phyloP scores from a whole-genome alignment of 2,797 vertebrate genomes.

The Myoxocephalus aenaeus region DNA sequence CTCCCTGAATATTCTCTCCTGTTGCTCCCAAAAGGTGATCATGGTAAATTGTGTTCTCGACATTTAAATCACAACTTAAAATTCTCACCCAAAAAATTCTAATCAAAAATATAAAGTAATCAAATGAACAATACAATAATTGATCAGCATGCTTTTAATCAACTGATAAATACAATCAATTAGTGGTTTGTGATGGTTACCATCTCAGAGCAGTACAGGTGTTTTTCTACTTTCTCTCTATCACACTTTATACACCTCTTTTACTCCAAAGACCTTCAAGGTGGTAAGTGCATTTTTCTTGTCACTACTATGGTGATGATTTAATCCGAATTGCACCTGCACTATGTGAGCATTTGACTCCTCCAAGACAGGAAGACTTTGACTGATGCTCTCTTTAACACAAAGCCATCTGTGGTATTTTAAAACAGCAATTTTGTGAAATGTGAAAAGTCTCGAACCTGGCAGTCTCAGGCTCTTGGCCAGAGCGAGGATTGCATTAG shows the following conservation, averaged over 20 bases:
- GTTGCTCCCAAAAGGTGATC: slow-evolving; percentile 74
- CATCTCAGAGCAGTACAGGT: slow-evolving; percentile 40
- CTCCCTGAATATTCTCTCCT: slow-evolving; percentile 49
- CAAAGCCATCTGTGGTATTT: slow-evolving; percentile 9
- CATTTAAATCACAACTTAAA: slow-evolving; percentile 31
- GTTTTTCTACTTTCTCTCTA: slow-evolving; percentile 48
- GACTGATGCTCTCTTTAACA: slow-evolving; percentile 63
- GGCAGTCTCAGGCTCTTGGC: slow-evolving; percentile 14
- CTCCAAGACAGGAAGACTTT: slow-evolving; percentile 52
- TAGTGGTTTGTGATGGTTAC: slow-evolving; percentile 19
- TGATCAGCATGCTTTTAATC: slow-evolving; percentile 46
- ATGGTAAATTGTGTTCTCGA: slow-evolving; percentile 70
- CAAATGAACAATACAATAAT: slow-evolving; percentile 16
- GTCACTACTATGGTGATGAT: slow-evolving; percentile 22
- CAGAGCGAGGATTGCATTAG: slow-evolving; percentile 52
- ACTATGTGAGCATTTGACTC: slow-evolving; percentile 58
- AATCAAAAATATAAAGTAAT: slow-evolving; percentile 20
- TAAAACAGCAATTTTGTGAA: slow-evolving; percentile 15
- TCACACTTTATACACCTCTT: slow-evolving; percentile 46
- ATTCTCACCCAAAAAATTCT: slow-evolving; percentile 23
- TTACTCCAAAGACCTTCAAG: slow-evolving; percentile 76
- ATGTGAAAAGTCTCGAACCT: slow-evolving; percentile 10
- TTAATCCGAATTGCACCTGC: slow-evolving; percentile 54
- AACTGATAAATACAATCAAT: slow-evolving; percentile 30
- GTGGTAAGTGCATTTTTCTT: slow-evolving; percentile 77